Percentiles rank a stretch among this genome's conserved stretches.
These are phyloP conservation scores for Ceratosolen solmsi DNA, from an alignment of 1,140 invertebrate species.

Conservation along the genomic window DNA sequence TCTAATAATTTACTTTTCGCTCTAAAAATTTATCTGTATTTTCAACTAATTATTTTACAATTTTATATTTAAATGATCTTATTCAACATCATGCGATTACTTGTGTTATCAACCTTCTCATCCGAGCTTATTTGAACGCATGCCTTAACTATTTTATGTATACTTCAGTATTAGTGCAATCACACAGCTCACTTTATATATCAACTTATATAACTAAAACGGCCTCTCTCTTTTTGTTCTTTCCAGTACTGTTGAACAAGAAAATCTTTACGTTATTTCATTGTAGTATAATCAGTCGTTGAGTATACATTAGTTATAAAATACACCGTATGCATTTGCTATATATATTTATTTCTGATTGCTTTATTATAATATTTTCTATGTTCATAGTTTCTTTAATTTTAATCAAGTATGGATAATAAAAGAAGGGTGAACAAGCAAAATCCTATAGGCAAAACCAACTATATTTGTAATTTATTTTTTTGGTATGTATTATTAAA, in stretches of 20 bases:
- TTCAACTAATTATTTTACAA: too few species aligned
- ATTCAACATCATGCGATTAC: too few species aligned
- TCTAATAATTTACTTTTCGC: too few species aligned
- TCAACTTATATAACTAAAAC: background rate
- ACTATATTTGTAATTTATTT: conserved; percentile 1
- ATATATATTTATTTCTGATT: too few species aligned
- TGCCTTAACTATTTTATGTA: too few species aligned
- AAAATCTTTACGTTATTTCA: background rate
- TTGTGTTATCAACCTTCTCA: background rate
- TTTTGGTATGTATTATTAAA: conserved; percentile 29
- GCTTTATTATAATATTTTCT: background rate
- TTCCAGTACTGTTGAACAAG: background rate
- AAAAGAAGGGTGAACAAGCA: conserved; percentile 9
- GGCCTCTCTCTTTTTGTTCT: background rate
- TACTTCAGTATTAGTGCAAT: background rate
- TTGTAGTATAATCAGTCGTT: background rate
- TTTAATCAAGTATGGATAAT: conserved; percentile 19
- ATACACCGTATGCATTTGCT: background rate
- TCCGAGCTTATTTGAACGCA: background rate
- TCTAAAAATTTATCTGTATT: too few species aligned
- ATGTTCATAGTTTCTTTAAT: too few species aligned
- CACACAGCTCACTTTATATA: background rate
- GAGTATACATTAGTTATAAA: background rate
- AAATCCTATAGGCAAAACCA: background rate
- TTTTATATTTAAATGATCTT: too few species aligned